phyloP scores from a whole-genome alignment of 2,888 invertebrate genomes.

The Druceiella hillmani region DNA sequence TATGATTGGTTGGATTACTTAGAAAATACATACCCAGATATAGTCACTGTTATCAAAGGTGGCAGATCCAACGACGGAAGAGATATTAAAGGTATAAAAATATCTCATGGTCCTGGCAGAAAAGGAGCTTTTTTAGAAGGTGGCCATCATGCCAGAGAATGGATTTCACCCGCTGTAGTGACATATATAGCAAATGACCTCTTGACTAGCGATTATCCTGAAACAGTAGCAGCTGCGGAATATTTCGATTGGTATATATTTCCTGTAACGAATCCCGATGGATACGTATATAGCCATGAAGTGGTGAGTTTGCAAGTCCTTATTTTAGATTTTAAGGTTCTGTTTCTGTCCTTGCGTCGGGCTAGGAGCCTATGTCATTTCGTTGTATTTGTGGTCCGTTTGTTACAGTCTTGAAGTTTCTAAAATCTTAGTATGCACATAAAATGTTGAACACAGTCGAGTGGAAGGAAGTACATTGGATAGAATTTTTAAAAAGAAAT shows the following conservation, averaged over 20 bases:
- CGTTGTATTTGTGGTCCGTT: no score
- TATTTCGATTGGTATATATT: constrained; percentile 68
- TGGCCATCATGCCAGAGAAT: constrained; percentile 72
- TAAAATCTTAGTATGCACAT: no score
- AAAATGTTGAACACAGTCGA: no score
- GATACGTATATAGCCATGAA: constrained; percentile 63
- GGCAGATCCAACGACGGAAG: constrained; percentile 45
- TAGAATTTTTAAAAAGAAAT: no score
- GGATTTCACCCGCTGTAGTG: constrained; percentile 61
- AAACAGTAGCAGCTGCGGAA: constrained; percentile 42
- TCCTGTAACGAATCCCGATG: constrained; percentile 73
- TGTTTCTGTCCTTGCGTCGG: no score
- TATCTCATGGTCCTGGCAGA: constrained; percentile 35
- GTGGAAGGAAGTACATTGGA: no score
- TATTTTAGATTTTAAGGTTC: no score
- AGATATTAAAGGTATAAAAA: constrained; percentile 41
- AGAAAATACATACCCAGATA: constrained; percentile 32
- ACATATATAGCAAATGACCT: constrained; percentile 58
- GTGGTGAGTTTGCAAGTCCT: no score
- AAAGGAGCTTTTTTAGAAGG: constrained; percentile 39
- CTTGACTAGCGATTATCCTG: constrained; percentile 46
- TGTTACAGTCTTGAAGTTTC: no score
- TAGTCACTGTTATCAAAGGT: constrained; percentile 35
- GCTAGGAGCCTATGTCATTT: no score
- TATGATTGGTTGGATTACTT: constrained; percentile 49